Conservation (phyloP, 2,797 vertebrate species). For the Acanthurus leucopareius region DNA sequence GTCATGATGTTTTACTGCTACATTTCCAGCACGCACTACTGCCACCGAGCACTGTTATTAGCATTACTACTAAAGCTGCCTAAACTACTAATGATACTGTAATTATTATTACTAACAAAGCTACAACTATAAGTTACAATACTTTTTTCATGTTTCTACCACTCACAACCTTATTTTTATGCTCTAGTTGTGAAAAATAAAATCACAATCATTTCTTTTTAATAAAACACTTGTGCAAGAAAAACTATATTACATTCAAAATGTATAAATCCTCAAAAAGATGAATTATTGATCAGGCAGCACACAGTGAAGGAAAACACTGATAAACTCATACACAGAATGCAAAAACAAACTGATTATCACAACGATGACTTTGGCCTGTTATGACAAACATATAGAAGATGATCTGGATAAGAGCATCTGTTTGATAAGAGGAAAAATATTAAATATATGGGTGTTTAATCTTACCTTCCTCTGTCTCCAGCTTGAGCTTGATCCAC, state of each 20-base stretch:
- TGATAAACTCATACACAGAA: not conserved
- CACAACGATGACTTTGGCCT: not conserved
- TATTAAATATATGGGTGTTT: not conserved
- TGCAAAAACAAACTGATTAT: not conserved
- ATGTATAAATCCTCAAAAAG: not conserved
- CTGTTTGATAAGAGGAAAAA: not conserved
- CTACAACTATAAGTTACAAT: not conserved
- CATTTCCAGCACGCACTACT: not conserved
- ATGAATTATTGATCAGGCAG: not conserved
- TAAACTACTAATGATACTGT: not conserved
- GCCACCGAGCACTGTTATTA: not conserved
- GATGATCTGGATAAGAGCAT: not conserved
- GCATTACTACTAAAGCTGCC: not conserved
- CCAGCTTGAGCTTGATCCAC: constrained; percentile 82
- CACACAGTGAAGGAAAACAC: not conserved
- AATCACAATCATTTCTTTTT: not conserved
- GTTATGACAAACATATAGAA: not conserved
- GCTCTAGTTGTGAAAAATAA: not conserved
- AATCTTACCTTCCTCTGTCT: constrained; percentile 90
- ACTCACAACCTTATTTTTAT: not conserved
- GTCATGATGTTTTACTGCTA: not conserved
- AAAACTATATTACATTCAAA: not conserved
- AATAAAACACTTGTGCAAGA: not conserved
- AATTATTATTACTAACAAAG: not conserved
- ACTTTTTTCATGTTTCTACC: not conserved